Conservation (phyloP, 2,113 vertebrate genomes). For the Isichthys henryi region DNA sequence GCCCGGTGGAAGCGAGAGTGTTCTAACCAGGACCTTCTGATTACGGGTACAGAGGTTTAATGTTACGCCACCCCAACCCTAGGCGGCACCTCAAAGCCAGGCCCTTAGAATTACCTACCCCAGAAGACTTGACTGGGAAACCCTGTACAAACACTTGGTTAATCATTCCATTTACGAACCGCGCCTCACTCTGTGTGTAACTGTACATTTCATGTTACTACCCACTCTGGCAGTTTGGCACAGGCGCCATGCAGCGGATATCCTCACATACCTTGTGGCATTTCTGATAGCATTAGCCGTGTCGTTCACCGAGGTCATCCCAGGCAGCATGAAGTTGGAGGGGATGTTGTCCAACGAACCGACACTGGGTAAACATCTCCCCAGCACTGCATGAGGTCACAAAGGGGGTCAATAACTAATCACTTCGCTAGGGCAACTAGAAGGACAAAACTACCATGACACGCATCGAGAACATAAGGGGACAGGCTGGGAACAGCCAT, state of each 20-base stretch:
- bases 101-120: background rate
- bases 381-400: constrained; percentile 54
- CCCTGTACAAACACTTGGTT: background rate
- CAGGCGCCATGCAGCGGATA: background rate
- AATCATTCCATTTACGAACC: background rate
- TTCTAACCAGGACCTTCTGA: background rate
- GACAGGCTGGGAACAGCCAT: background rate
- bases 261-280: constrained; percentile 52
- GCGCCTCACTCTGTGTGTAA: background rate
- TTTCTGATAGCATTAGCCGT: constrained; percentile 40
- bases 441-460: background rate
- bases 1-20: background rate
- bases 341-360: constrained; percentile 23
- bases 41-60: background rate
- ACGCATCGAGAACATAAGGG: background rate
- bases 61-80: background rate
- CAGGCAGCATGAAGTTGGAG: constrained; percentile 24
- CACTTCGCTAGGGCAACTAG: too few relatives aligned
- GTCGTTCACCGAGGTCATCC: constrained; percentile 36
- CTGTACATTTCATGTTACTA: background rate
- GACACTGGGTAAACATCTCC: constrained; percentile 67
- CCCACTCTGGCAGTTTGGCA: background rate
- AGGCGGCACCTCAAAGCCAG: background rate
- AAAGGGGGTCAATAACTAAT: background rate
- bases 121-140: background rate